Conservation (phyloP, 2,888 invertebrate genomes). For the Tetranychus truncatus region DNA sequence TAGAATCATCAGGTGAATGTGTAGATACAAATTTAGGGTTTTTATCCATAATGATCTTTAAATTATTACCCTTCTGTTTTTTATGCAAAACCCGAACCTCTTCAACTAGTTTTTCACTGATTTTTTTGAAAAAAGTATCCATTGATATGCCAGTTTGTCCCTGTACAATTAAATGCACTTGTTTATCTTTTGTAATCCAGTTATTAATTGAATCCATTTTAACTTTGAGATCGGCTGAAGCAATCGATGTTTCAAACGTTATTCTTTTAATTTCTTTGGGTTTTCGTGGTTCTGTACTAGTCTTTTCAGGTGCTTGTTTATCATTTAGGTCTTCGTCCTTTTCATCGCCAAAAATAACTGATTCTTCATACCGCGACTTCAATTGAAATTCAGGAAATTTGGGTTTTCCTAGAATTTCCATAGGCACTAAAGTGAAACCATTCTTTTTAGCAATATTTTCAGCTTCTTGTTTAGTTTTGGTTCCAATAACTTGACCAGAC, state of each 20-base stretch:
- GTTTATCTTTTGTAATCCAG: not conserved
- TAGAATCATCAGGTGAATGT: slow-evolving; percentile 6
- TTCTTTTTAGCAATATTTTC: not conserved
- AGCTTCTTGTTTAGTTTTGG: not conserved
- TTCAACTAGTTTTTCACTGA: not conserved
- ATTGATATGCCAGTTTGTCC: not conserved
- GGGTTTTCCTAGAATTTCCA: not conserved
- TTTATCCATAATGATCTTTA: not conserved
- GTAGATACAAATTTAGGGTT: not conserved
- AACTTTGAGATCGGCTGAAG: not conserved
- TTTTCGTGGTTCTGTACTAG: not conserved
- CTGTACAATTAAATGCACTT: not conserved
- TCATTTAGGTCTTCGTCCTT: not conserved
- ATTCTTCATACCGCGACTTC: not conserved
- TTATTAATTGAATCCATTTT: not conserved
- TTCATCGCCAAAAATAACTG: not conserved
- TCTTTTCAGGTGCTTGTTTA: not conserved
- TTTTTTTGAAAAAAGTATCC: not conserved
- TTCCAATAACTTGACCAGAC: not conserved
- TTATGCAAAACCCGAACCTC: not conserved
- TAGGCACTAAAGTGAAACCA: not conserved
- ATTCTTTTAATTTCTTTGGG: not conserved
- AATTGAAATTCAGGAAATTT: not conserved
- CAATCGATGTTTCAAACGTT: not conserved
- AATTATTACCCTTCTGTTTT: not conserved